Evolutionary conservation across 1,140 invertebrate species (phyloP), one percentile per base, ranked within the genome.

Genomic region (Drosophila tsacasi): DNA sequence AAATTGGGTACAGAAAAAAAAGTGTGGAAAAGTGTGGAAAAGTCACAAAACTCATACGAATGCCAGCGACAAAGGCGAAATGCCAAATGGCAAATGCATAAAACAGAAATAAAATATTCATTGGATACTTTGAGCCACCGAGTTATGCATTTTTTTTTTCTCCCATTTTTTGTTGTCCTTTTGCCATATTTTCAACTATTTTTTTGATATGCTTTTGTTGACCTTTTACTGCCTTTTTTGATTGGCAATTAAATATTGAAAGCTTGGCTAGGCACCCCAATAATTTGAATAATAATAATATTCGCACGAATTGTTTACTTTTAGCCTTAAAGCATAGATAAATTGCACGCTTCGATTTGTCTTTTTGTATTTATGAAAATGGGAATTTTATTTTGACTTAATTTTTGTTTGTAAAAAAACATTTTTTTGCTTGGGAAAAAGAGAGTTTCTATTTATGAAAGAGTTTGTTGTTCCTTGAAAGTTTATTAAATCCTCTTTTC

Each of bases 21-120:
- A 13, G 50, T 13, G 63, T 30, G 35, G 55, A 59, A 55, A 47
- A 71, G 13, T 4, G 19, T 5, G 21, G 25, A 63, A 50, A 46
- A 15, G 46, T 10, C 25, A 32, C 46, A 63, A 42, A 64, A 63
- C 62, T 68, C 63, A 63, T 59, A 61, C 62, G 23, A 77, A 71
- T 39, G 19, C 27, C 59, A 25, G 39, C 46, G 67, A 58, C 67
- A 71, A 63, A 52, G 65, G 71, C 21, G 21, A 71, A 82, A 74
- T 42, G 37, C 57, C 37, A 66, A 81, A 78, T 62, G 61, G 67
- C 21, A 83, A 84, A 77, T 84, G 77, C 74, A 85, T 85, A 81
- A 85, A 84, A 75, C 63, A 69, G 32, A 69, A 61, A 78, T 85
- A 42, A 85, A 85, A 85, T 86, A 85, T 85, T 81, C 68, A 85